Base-by-base conservation (phyloP, 2,797 vertebrate genomes). In the Gymnocypris eckloni region DNA sequence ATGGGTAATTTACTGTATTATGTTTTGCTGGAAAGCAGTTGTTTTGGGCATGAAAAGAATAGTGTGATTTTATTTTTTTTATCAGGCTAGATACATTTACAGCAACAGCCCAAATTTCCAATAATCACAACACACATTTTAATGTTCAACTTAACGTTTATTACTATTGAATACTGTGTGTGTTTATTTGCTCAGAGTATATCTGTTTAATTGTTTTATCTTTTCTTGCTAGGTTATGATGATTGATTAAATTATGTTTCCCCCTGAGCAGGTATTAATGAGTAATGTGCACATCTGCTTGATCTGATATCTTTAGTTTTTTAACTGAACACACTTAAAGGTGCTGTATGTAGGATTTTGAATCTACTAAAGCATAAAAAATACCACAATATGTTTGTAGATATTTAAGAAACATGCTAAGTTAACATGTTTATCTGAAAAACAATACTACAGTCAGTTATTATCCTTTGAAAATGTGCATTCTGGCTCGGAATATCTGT, bases 221-320 rank as follows among this genome's bases (percentile, higher is more conserved):
- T 78, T 64, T 54, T 86, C 82, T 50, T 75, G 67, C 43, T 81
- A 73, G 81, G 43, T 86, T 50, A 83, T 80, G 33, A 33, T 33
- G 33, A 33, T 3, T 33, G 9, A 85, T 82, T 45, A 86, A 75
- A 39, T 90, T 54, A 82, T 89, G 70, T 90, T 86, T 87, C 88
- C 89, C 87, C 91, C 90, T 90, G 88, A 92, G 82, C 91, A 82
- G 90, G 90, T 88, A 85, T 84, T 66, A 82, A 66, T 85, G 86
- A 88, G 84, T 89, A 72, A 81, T 85, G 83, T 90, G 79, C 45
- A 85, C 66, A 73, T 83, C 82, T 84, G 88, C 87, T 90, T 79
- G 11, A 43, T 88, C 75, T 66, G 25, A 67, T 56, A 54, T 67
- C 37, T 16, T 25, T 64, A 61, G 4, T 67, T 67, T 77, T 56